Evolutionary conservation across 2,888 invertebrate species (phyloP).

Genomic region (Spicauda simplicius): DNA sequence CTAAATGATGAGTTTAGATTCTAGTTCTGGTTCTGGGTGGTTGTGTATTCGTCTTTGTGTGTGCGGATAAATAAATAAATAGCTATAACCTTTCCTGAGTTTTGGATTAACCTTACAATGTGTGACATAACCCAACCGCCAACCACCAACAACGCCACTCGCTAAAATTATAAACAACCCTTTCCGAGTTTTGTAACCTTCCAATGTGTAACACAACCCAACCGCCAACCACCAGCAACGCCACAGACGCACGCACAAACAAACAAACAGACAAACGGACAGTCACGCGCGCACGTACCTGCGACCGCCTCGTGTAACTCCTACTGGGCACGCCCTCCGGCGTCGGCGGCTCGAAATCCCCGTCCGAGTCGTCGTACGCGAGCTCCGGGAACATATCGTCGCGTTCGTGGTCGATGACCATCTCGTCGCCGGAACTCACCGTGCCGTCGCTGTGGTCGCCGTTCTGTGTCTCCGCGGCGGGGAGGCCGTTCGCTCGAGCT

Average conservation of each 20-base stretch:
- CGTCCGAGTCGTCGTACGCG: conserved; percentile 75
- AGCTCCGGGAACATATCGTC: conserved; percentile 80
- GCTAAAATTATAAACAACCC: no score
- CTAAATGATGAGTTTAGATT: no score
- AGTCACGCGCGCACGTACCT: conserved; percentile 57
- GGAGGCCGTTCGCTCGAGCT: conserved; percentile 52
- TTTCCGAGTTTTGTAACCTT: no score
- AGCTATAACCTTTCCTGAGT: no score
- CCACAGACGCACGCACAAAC: not conserved
- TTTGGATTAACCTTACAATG: no score
- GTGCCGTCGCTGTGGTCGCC: conserved; percentile 60
- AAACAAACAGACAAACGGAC: not conserved
- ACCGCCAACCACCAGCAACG: not conserved
- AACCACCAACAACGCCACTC: no score
- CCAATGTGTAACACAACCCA: not conserved
- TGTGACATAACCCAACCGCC: no score
- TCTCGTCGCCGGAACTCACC: conserved; percentile 56
- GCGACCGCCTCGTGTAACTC: conserved; percentile 74
- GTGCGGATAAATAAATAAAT: no score
- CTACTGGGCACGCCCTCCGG: conserved; percentile 61
- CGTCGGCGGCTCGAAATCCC: conserved; percentile 64
- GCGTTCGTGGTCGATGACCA: conserved; percentile 49
- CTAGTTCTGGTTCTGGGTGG: no score
- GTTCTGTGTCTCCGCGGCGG: conserved; percentile 58
- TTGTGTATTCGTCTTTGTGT: no score